A percentile compares a stretch with the other conserved stretches of the same genome.
These are phyloP conservation scores for Patagioenas fasciata DNA, from an alignment of 2,113 vertebrate species.

Conservation along the genomic window DNA sequence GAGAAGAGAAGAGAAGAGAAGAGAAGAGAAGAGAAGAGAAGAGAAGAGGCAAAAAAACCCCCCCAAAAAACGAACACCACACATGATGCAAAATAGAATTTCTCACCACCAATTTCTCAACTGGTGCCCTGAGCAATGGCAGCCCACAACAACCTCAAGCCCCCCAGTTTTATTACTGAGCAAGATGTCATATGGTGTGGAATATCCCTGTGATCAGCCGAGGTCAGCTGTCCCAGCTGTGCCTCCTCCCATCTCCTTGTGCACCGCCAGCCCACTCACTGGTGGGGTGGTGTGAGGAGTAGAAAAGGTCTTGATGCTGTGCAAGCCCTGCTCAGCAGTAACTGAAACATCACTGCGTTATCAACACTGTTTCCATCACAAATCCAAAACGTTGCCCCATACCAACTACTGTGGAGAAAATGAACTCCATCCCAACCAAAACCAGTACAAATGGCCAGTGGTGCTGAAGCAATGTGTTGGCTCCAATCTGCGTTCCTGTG, in stretches of 20 bases:
- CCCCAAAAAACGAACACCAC: too few relatives aligned
- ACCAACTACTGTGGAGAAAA: not conserved
- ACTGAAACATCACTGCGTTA: not conserved
- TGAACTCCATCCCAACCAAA: not conserved
- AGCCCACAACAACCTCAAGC: not conserved
- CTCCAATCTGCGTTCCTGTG: not conserved
- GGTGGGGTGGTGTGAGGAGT: not conserved
- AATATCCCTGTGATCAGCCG: too few relatives aligned
- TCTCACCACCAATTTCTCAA: not conserved
- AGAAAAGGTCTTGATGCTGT: not conserved
- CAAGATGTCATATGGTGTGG: too few relatives aligned
- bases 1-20: not conserved
- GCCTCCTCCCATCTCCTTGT: too few relatives aligned
- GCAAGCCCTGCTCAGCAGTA: not conserved
- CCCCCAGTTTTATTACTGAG: too few relatives aligned
- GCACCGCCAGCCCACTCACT: too few relatives aligned
- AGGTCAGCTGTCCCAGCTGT: too few relatives aligned
- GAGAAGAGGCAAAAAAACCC: not conserved
- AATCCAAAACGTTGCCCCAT: not conserved
- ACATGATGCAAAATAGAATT: not conserved
- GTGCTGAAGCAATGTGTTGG: not conserved
- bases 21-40: not conserved
- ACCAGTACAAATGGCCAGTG: not conserved
- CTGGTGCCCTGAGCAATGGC: not conserved
- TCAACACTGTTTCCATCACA: not conserved